Base-by-base conservation (phyloP, 1,140 invertebrate species). In the Drosophila triauraria region DNA sequence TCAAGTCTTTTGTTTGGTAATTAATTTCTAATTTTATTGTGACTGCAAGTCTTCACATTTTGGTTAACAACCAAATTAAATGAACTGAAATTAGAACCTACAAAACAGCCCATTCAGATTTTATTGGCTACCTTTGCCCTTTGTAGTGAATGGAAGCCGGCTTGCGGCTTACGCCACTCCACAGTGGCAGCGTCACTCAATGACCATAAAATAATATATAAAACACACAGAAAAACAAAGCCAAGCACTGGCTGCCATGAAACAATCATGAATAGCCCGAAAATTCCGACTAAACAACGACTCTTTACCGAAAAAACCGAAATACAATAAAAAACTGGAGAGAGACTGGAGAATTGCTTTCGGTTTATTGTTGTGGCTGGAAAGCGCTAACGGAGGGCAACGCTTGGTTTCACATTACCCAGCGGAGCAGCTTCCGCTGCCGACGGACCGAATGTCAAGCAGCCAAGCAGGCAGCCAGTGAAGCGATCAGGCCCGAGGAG, bases 321-420 rank as follows among this genome's bases (percentile, higher is more conserved):
- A 83, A 60, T 43, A 71, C 78, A 60, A 60, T 48, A 84, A 63
- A 38, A 58, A 56, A 68, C 23, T 60, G 30, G n/a, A 46, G 13
- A 56, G 48, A 43, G 57, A 30, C 62, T 42, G 54, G 72, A 78
- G 64, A 70, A 60, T 67, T 80, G 67, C 76, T 80, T 64, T 83
- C 63, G 61, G 60, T 78, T 84, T 88, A 56, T 74, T 80, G 68
- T 50, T 75, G 69, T 65, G 40, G 44, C 42, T 69, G 51, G 56
- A 68, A 62, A 64, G 61, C 47, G 35, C 54, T n/a, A 51, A 48
- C 27, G 17, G 54, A 75, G 60, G 71, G 84, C 75, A 85, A 82
- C 86, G 85, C 85, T 85, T 90, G 85, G 85, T 90, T 90, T 90
- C 85, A 90, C 85, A 90, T 90, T 90, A 79, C 85, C 70, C 61